Base-by-base conservation (phyloP, 2,113 vertebrate genomes). In the Amphiprion percula region DNA sequence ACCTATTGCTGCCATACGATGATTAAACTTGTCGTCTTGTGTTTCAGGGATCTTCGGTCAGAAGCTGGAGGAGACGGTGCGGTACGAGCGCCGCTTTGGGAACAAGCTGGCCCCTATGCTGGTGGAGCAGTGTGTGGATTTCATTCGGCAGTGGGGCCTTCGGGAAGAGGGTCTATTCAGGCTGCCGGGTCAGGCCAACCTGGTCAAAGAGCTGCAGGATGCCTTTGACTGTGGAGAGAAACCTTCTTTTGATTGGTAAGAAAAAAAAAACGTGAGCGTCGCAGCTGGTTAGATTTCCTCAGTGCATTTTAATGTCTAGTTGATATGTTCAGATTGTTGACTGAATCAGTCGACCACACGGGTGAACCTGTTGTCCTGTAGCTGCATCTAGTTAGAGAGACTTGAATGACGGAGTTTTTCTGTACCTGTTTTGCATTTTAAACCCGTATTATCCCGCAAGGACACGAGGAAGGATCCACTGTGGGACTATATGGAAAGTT, bases 141-240 rank as follows among this genome's bases (percentile, higher is more conserved):
- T 99, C 82, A 99, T 99, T 83, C 96, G 98, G 0, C 95, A 95
- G 86, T 84, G 95, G 88, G 98, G 98, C 33, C 95, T 99, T 30
- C 94, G 90, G 64, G 98, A 99, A 41, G 98, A 99, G 84, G 98
- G 98, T 0, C 96, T 99, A 0, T 99, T 99, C 82, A 93, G 97
- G 10, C 91, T 99, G 26, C 97, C 98, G 0, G 98, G 98, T 19
- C 98, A 99, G 87, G 97, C 98, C 6, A 99, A 99, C 79, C 96
- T 99, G 4, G 98, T 99, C 67, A 99, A 99, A 88, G 97, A 99
- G 89, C 93, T 99, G 26, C 98, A 99, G 90, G 98, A 99, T 53
- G 97, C 97, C 0, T 99, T 99, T 55, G 98, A 99, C 90, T 99
- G 97, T 46, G 98, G 97, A 70, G 98, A 99, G 80, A 99, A 99